Base-by-base conservation (phyloP, 2,888 invertebrate species). In the Drosophila merina region DNA sequence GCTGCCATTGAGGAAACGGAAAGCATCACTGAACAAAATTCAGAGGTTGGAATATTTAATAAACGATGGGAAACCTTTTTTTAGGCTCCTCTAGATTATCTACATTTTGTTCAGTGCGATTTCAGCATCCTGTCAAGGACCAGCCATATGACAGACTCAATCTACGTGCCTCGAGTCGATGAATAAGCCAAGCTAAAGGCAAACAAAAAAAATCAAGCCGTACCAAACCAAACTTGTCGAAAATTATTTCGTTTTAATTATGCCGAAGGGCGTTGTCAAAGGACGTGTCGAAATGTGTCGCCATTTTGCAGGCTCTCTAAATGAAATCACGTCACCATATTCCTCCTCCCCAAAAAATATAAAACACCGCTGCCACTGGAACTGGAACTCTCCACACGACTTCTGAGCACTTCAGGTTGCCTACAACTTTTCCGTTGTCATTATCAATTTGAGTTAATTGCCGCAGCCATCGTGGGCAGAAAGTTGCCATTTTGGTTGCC, bases 371-470 rank as follows among this genome's bases (percentile, higher is more conserved):
- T 20, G 1, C 20, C 20, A 20, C 20, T 20, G 20, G 20, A 20
- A 20, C 20, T 20, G 20, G 20, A 20, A 20, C 20, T 20, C 20
- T 48, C 7, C 20, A 25, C 9, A 44, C n/a, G 20, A 12, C 30
- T 42, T 42, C 40, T 20, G 40, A 33, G 25, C 45, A 33, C 47
- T 58, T 31, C 36, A 49, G 74, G 71, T 48, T 71, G 59, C 83
- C 74, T 68, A 68, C 77, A 83, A 79, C 72, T 86, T 83, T 59
- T 77, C 42, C 66, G 84, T 77, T 77, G 87, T 84, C 88, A 85
- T 84, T 87, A 87, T 88, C 88, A 87, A 88, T 84, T 84, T 88
- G 76, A 71, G 70, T 87, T 85, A 84, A 88, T 87, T 84, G 88
- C 66, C 75, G 74, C 68, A 56, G 64, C 57, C 60, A 51, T 62